These are phyloP conservation scores for Brevimyrus niger DNA, from an alignment of 2,113 vertebrate species.

Conservation along the genomic window DNA sequence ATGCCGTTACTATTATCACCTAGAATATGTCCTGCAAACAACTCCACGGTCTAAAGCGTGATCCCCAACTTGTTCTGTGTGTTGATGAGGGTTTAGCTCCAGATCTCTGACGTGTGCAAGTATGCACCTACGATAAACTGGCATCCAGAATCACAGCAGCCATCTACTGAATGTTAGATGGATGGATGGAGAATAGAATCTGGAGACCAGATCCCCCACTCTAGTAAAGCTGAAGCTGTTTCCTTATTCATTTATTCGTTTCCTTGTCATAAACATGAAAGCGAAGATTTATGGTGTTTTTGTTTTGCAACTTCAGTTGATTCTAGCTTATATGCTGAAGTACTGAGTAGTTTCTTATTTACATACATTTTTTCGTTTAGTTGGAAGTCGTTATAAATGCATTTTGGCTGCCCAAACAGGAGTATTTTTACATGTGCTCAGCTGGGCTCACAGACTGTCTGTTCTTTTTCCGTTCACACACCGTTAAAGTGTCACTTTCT, in stretches of 20 bases:
- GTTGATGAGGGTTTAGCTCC: neutral
- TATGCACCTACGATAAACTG: neutral
- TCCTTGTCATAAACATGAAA: neutral
- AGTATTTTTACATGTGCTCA: neutral
- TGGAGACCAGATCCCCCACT: neutral
- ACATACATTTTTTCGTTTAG: neutral
- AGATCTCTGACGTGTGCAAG: neutral
- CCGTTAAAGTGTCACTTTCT: neutral
- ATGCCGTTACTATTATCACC: neutral
- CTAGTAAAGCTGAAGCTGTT: constrained; percentile 13
- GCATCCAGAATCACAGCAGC: neutral
- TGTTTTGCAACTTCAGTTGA: neutral
- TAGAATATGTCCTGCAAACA: neutral
- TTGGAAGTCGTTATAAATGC: neutral
- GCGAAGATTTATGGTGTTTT: neutral
- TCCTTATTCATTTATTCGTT: neutral
- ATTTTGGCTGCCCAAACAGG: neutral
- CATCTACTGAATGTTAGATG: neutral
- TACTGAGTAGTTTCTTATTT: neutral
- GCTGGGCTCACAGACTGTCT: too few species aligned
- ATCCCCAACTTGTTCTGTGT: neutral
- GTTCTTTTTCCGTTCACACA: neutral
- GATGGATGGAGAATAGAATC: constrained; percentile 10
- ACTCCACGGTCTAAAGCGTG: neutral
- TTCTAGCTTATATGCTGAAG: neutral